These are phyloP conservation scores for Zingel zingel DNA, from an alignment of 2,113 vertebrate species.

Conservation along the genomic window DNA sequence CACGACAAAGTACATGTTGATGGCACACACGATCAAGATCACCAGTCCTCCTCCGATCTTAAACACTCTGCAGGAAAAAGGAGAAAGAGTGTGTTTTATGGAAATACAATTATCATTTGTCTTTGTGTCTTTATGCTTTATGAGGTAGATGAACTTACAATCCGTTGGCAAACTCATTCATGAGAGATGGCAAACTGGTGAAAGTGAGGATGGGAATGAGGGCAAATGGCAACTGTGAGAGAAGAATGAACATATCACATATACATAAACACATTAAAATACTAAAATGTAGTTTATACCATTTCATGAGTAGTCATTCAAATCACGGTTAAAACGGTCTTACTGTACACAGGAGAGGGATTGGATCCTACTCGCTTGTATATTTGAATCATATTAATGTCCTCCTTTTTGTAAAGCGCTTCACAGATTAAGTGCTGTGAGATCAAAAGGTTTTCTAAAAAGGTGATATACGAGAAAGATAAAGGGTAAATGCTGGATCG, in stretches of 20 bases:
- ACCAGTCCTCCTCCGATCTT: conserved; percentile 86
- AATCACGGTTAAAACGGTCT: neutral
- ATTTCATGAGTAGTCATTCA: neutral
- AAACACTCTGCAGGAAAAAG: conserved; percentile 80
- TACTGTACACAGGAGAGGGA: neutral
- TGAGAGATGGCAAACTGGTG: conserved; percentile 90
- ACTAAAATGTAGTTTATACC: neutral
- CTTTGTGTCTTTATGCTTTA: neutral
- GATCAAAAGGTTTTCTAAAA: too few species aligned
- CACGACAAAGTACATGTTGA: conserved; percentile 93
- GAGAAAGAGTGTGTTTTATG: too few species aligned
- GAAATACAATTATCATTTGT: neutral
- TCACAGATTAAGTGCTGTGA: too few species aligned
- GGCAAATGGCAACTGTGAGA: conserved; percentile 89
- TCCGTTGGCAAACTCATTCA: conserved; percentile 91
- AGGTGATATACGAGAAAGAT: too few species aligned
- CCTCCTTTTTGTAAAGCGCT: too few species aligned
- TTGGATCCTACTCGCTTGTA: neutral
- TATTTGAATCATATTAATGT: too few species aligned
- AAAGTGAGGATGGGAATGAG: conserved; percentile 92
- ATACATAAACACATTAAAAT: too few species aligned
- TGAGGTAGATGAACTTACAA: conserved; percentile 83
- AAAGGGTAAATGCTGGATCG: too few species aligned
- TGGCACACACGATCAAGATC: conserved; percentile 87
- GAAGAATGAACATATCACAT: neutral